Evolutionary conservation across 2,797 vertebrate genomes (phyloP).

Genomic region (Fistularia commersonii): DNA sequence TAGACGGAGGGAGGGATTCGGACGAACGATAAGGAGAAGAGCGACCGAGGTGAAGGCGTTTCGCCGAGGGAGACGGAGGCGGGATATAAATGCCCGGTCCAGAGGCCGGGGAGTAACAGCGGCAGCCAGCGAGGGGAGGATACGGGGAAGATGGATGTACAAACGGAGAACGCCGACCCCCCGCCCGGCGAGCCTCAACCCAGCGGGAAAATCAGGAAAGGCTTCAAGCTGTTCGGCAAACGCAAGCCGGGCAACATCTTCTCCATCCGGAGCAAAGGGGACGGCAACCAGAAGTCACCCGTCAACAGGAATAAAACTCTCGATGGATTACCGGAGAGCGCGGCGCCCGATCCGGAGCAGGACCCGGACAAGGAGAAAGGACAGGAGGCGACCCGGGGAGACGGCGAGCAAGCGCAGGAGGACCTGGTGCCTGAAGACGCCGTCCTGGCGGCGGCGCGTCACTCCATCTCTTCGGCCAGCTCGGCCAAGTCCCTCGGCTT

Average conservation of each 20-base stretch:
- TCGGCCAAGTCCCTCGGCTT: conserved; percentile 89
- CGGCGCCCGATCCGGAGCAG: conserved; percentile 59
- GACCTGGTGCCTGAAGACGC: conserved; percentile 64
- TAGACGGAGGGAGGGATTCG: conserved; percentile 61
- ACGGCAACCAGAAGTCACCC: conserved; percentile 80
- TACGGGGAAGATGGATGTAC: conserved; percentile 87
- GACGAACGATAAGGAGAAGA: conserved; percentile 57
- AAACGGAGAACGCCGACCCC: conserved; percentile 82
- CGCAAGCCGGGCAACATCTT: conserved; percentile 92
- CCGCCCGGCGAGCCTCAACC: conserved; percentile 86
- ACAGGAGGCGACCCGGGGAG: conserved; percentile 54
- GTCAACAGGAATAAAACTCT: conserved; percentile 83
- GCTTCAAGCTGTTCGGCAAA: conserved; percentile 95
- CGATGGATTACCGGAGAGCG: conserved; percentile 85
- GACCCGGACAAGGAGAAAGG: conserved; percentile 60
- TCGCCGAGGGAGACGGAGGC: conserved; percentile 30
- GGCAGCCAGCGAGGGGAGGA: conserved; percentile 31
- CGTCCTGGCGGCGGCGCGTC: conserved; percentile 58
- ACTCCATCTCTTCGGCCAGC: conserved; percentile 79
- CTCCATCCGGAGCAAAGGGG: conserved; percentile 86
- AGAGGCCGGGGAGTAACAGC: conserved; percentile 32
- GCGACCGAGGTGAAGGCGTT: conserved; percentile 29
- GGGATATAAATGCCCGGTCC: conserved; percentile 33
- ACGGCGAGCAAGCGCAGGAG: conserved; percentile 71
- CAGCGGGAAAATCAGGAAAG: conserved; percentile 92